Evolutionary conservation across 2,888 invertebrate genomes (phyloP).

Genomic region (Netelia melanura): DNA sequence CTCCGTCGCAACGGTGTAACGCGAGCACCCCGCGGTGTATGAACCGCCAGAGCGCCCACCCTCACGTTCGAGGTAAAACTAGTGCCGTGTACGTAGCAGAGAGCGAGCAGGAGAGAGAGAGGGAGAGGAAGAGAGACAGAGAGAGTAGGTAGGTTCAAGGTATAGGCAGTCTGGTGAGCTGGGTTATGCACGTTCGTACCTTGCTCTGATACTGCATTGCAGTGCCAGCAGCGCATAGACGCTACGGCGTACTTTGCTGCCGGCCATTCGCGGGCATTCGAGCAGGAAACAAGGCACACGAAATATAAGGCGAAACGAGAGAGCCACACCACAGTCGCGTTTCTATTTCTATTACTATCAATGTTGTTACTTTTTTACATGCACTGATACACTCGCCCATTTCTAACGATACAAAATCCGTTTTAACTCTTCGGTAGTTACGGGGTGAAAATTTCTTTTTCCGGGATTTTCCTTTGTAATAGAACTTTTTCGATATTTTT

Average conservation of each 20-base stretch:
- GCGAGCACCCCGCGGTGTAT: constrained; percentile 49
- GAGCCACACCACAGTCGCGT: constrained; percentile 16
- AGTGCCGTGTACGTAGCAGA: constrained; percentile 11
- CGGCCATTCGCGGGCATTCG: constrained; percentile 76
- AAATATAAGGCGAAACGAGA: constrained; percentile 44
- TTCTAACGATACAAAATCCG: too few species aligned
- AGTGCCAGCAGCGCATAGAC: constrained; percentile 74
- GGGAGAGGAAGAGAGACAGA: too few species aligned
- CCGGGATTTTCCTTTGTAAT: too few species aligned
- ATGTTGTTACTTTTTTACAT: constrained; percentile 7
- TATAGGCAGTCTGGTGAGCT: constrained; percentile 21
- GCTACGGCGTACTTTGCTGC: constrained; percentile 74
- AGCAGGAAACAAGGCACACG: constrained; percentile 64
- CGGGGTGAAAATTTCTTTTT: too few species aligned
- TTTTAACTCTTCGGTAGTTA: too few species aligned
- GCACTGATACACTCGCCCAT: too few species aligned
- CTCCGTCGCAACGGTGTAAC: constrained; percentile 51
- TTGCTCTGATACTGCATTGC: constrained; percentile 80
- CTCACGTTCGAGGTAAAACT: constrained; percentile 53
- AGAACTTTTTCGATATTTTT: too few species aligned
- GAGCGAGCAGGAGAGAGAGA: too few species aligned
- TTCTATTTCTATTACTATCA: constrained; percentile 22
- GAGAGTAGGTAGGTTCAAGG: constrained; percentile 30
- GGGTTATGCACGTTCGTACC: constrained; percentile 47
- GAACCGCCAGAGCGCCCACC: constrained; percentile 51